Evolutionary conservation across 1,140 invertebrate genomes (phyloP), one percentile per base, ranked within the genome.

Genomic region (Drosophila littoralis): DNA sequence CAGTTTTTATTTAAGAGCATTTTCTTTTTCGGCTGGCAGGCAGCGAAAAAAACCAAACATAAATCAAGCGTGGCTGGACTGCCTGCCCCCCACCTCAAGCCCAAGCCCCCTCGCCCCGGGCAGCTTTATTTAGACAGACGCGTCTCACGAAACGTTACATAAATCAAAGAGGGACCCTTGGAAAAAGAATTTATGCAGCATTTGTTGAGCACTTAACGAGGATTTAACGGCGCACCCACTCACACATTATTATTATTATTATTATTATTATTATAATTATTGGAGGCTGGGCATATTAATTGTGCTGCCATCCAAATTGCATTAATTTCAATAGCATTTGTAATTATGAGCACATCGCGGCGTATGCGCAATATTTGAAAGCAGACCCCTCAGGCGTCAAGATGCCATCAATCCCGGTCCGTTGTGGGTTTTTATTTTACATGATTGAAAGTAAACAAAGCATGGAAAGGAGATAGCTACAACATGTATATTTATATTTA

Each of bases 201-300:
- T 73, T 67, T 72, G 69, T 28, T 50, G 45, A 73, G 70, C 70
- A 73, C 63, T 73, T 73, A 73, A 73, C 64, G 55, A 58, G 69
- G 69, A 72, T 72, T 72, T 66, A 57, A 36, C 50, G 40, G 12
- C 36, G 35, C 45, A 59, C 59, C 59, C 33, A 57, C 60, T 28
- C 36, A 36, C 58, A 45, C 48, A 54, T 13, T 69, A 69, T 54
- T 61, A 52, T 32, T 22, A 58, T 72, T 55, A 48, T 63, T 35
- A 36, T 51, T 13, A 54, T 40, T 55, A 7, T 42, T 42, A 13
- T 13, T 42, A 42, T 42, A n/a, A 42, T 42, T 42, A 12, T n/a
- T 13, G 10, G 13, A 1, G 43, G 22, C 50, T 35, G 17, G 40
- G 38, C 67, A 54, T 63, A 63, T 70, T 70, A 65, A 65, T 71